Conservation (phyloP, 2,797 vertebrate genomes). For the Paramormyrops hopkinsi region DNA sequence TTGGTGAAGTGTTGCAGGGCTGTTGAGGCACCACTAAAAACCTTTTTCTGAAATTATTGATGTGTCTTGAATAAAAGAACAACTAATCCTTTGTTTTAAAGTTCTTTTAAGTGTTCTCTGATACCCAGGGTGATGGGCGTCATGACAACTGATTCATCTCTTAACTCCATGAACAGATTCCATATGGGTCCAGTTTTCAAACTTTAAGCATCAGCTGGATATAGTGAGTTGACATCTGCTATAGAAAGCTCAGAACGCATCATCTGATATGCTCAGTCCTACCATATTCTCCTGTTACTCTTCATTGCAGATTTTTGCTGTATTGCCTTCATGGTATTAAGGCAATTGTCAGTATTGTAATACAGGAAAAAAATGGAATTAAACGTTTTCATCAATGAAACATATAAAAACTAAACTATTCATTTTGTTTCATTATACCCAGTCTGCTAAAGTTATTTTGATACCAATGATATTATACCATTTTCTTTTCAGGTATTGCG, state of each 20-base stretch:
- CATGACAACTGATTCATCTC: neutral
- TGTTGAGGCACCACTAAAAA: neutral
- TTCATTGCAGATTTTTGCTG: neutral
- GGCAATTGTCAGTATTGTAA: neutral
- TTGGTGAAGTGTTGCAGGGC: neutral
- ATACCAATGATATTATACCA: neutral
- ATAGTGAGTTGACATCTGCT: neutral
- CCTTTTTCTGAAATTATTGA: neutral
- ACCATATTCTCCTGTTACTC: neutral
- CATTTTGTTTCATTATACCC: neutral
- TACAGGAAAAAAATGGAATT: neutral
- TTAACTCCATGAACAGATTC: neutral
- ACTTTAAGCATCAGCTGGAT: neutral
- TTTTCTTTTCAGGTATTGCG: neutral
- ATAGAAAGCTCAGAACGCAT: neutral
- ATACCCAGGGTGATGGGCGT: neutral
- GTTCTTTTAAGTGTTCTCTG: neutral
- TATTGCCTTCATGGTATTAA: neutral
- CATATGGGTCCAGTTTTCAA: neutral
- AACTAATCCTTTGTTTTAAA: neutral
- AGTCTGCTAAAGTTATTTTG: neutral
- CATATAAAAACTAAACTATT: neutral
- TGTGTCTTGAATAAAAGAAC: neutral
- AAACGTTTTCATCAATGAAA: neutral
- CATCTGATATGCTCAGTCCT: neutral